Evolutionary conservation across 2,113 vertebrate species (phyloP).

Genomic region (Piprites chloris): DNA sequence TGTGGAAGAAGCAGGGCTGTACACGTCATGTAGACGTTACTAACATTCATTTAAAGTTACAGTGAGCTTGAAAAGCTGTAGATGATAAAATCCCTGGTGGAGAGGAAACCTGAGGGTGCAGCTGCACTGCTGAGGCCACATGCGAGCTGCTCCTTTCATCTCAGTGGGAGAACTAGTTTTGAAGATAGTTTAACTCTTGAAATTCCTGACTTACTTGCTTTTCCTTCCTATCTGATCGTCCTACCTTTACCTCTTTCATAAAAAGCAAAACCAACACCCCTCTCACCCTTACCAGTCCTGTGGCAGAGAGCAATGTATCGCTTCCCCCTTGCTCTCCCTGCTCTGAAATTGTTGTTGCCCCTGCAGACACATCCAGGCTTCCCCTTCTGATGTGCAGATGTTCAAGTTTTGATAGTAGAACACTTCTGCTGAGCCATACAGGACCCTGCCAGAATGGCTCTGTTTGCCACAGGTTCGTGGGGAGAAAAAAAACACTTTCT

Average conservation of each 20-base stretch:
- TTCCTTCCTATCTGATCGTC: constrained; percentile 5
- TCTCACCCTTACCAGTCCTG: not conserved
- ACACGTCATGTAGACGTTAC: not conserved
- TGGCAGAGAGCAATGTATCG: rapidly evolving
- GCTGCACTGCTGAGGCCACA: not conserved
- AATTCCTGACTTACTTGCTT: constrained; percentile 40
- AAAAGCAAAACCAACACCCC: not conserved
- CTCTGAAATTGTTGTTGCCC: not conserved
- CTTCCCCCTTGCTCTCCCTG: not conserved
- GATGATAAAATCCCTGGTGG: not conserved
- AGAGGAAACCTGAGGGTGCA: not conserved
- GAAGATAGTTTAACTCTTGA: constrained; percentile 22
- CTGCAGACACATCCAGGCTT: not conserved
- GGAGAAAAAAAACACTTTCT: not conserved
- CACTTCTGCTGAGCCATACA: not conserved
- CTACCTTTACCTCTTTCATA: not conserved
- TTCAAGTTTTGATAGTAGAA: not conserved
- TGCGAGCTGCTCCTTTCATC: not conserved
- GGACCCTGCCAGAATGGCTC: not conserved
- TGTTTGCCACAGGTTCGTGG: not conserved
- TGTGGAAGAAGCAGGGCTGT: not conserved
- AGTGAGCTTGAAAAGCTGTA: not conserved
- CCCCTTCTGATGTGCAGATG: not conserved
- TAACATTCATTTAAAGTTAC: not conserved
- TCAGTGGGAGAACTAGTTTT: constrained; percentile 6